Base-by-base conservation (phyloP, 2,113 vertebrate genomes). In the Pseudolaguvia tuberculata region DNA sequence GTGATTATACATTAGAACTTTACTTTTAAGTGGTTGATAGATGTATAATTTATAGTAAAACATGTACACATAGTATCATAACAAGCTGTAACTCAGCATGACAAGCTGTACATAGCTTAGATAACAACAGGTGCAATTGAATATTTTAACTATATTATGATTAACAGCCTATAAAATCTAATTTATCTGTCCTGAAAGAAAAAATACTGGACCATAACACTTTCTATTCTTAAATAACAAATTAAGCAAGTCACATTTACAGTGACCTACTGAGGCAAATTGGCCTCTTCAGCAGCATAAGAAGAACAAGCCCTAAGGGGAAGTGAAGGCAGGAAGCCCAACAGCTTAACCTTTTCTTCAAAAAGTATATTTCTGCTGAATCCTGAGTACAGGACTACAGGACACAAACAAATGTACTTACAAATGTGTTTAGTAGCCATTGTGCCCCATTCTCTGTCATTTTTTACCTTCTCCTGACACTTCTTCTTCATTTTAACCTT, bases 341-440 rank as follows among this genome's bases (percentile, higher is more conserved):
- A 78, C 86, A 80, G 87, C 84, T 89, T 90, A 91, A 90, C 90
- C 89, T 91, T 91, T 91, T 82, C 78, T 83, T 84, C 83, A 63
- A 82, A 86, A 85, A 85, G 83, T 80, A 82, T 78, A 79, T 88
- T 70, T 85, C 81, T 86, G 90, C 86, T 84, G 88, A 88, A 91
- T 86, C 84, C 86, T 88, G 84, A 88, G 87, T 86, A 88, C 83
- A 79, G 75, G 76, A 51, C 82, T 82, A 88, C 87, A 88, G 27
- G 86, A 88, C 25, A 61, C 21, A 17, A 75, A 75, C 57, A 21
- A 78, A 75, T 62, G 31, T 55, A 55, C 39, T 53, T 66, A 39
- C 45, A 75, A 55, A 74, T 47, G 31, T 58, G 70, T 48, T 20
- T 39, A 45, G 27, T 48, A 31, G 13, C 18, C 7, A 4, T 7